Conservation (phyloP, 2,113 vertebrate species). For the Prionailurus bengalensis region DNA sequence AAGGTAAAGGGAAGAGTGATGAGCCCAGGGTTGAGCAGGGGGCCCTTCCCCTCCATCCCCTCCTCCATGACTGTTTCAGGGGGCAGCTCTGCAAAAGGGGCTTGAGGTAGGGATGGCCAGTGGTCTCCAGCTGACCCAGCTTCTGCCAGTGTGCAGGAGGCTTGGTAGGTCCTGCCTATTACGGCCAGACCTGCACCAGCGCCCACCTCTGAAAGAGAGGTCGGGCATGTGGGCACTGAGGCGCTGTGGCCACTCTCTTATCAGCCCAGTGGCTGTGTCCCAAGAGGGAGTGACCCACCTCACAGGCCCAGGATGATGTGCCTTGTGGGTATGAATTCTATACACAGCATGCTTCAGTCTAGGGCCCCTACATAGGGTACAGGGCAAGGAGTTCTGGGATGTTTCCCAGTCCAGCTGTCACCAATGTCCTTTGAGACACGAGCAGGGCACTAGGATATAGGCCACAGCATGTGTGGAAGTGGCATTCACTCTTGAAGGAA, state of each 20-base stretch:
- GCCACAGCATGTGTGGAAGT: rapidly evolving
- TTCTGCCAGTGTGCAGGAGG: neutral
- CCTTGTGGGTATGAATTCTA: neutral
- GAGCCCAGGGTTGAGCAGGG: rapidly evolving
- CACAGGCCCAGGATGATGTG: rapidly evolving
- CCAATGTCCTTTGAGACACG: rapidly evolving
- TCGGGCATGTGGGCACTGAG: neutral
- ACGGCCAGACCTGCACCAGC: neutral
- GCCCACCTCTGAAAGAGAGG: neutral
- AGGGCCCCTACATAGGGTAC: neutral
- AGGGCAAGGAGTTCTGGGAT: neutral
- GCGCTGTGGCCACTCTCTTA: neutral
- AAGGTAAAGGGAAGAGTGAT: rapidly evolving
- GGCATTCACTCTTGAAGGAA: neutral
- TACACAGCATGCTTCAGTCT: too few relatives aligned
- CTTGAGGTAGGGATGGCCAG: neutral
- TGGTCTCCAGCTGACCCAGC: too few relatives aligned
- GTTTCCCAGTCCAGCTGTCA: neutral
- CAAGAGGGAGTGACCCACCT: neutral
- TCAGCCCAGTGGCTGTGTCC: neutral
- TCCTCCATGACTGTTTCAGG: neutral
- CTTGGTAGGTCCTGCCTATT: neutral
- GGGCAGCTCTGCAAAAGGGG: neutral
- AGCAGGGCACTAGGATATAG: neutral
- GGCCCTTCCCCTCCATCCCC: rapidly evolving